Evolutionary conservation across 2,797 vertebrate species (phyloP), one percentile per base, ranked within the genome.

Genomic region (Serranus cabrilla): DNA sequence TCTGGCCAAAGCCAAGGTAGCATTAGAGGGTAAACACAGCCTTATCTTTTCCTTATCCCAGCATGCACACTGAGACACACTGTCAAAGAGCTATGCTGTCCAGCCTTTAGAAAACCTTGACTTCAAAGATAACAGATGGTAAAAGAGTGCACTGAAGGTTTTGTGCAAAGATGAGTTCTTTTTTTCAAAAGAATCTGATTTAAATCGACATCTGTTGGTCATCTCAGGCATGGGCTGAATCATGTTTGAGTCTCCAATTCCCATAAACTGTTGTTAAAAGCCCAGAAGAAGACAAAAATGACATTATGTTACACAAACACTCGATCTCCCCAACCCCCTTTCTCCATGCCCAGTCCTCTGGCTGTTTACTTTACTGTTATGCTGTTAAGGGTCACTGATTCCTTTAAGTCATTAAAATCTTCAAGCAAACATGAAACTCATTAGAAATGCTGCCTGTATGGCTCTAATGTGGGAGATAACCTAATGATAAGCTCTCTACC

Each of bases 331-430:
- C 43, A 39, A 16, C 13, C 72, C 49, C 51, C 54, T 25, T 43
- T 27, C 54, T 14, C 17, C n/a, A 3, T 49, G 45, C 56, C 59
- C 21, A 25, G n/a, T 74, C 74, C 78, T 74, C 65, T 82, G 76
- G 81, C 80, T 81, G 80, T 84, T 91, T 87, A 72, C 76, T 82
- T 84, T 69, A 64, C 85, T 84, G 82, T 83, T 82, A 83, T 63
- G 50, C 81, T 80, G 86, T 80, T 84, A 82, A 78, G 87, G 91
- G 86, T 92, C 92, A 92, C 77, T 47, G 88, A 83, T 87, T 92
- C 88, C 80, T 89, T 89, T 77, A 66, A 88, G 89, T 88, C 90
- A 93, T 94, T 94, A 91, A 91, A 91, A 93, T 82, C 78, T 72
- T 66, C 71, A 87, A 87, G 87, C 84, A 89, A 91, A 90, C 89